phyloP scores from a whole-genome alignment of 2,888 invertebrate genomes.

The Teleiodes luculella region DNA sequence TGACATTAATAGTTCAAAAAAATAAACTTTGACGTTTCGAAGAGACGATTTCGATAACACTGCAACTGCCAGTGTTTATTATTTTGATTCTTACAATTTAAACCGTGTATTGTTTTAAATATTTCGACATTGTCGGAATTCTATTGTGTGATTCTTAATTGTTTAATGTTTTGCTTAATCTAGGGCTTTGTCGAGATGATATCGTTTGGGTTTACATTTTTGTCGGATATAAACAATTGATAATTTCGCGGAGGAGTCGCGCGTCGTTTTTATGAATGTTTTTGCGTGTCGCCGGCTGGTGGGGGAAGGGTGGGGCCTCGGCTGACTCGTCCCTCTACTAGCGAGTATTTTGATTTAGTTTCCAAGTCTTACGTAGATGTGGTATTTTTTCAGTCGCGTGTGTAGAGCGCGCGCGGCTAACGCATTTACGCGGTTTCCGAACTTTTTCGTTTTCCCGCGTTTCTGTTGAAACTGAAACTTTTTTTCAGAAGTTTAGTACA shows the following conservation, averaged over 20 bases:
- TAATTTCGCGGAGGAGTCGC: slow-evolving; percentile 70
- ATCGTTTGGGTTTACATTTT: slow-evolving; percentile 59
- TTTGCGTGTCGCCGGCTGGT: slow-evolving; percentile 66
- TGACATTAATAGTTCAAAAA: background rate
- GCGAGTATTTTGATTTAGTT: slow-evolving; percentile 79
- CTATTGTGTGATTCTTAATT: slow-evolving; percentile 65
- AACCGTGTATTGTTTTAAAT: slow-evolving; percentile 68
- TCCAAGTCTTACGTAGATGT: slow-evolving; percentile 76
- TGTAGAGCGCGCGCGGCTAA: slow-evolving; percentile 67
- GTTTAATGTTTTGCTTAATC: slow-evolving; percentile 61
- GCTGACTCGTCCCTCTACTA: slow-evolving; percentile 74
- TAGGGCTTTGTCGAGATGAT: slow-evolving; percentile 58
- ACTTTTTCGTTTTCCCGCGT: slow-evolving; percentile 46
- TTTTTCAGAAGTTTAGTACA: slow-evolving; percentile 45
- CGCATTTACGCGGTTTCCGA: slow-evolving; percentile 50
- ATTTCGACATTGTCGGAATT: slow-evolving; percentile 68
- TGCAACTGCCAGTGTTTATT: slow-evolving; percentile 58
- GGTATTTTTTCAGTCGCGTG: slow-evolving; percentile 78
- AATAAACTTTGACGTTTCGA: slow-evolving; percentile 7
- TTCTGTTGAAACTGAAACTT: slow-evolving; percentile 31
- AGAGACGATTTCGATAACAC: slow-evolving; percentile 44
- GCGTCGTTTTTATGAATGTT: slow-evolving; percentile 76
- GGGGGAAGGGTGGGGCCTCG: slow-evolving; percentile 75
- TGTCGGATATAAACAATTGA: slow-evolving; percentile 69
- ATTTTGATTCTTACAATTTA: slow-evolving; percentile 64